Evolutionary conservation across 2,113 vertebrate genomes (phyloP).

Genomic region (Petrocephalus microphthalmus): DNA sequence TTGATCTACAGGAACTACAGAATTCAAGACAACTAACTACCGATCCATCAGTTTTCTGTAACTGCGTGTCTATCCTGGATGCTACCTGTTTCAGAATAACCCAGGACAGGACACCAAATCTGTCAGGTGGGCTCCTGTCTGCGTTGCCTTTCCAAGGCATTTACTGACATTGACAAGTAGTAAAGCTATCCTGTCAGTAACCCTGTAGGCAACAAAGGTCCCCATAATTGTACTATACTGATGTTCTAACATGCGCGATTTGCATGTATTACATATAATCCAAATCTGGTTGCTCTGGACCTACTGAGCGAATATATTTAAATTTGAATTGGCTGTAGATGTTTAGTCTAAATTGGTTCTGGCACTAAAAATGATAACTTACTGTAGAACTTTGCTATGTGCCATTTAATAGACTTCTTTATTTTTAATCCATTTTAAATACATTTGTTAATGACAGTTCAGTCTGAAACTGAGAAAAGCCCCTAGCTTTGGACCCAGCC

Average conservation of each 20-base stretch:
- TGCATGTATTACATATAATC: neutral
- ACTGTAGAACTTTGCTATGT: neutral
- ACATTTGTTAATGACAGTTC: neutral
- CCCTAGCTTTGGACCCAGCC: neutral
- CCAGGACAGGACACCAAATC: neutral
- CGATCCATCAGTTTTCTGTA: neutral
- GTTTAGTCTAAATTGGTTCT: neutral
- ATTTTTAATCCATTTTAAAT: neutral
- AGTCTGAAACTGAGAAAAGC: neutral
- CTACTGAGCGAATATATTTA: slow-evolving; percentile 9
- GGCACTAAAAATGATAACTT: neutral
- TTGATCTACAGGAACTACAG: neutral
- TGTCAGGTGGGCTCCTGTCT: neutral
- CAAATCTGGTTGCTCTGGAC: slow-evolving; percentile 8
- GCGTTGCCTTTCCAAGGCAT: neutral
- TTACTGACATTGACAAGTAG: neutral
- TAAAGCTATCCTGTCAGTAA: neutral
- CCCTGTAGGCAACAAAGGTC: neutral
- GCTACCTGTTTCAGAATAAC: neutral
- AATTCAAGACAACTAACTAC: neutral
- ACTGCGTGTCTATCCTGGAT: neutral
- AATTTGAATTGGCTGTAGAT: neutral
- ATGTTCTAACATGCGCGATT: neutral
- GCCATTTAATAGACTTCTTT: neutral
- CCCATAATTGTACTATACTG: neutral